Base-by-base conservation (phyloP, 2,888 invertebrate species). In the Sesia bembeciformis region DNA sequence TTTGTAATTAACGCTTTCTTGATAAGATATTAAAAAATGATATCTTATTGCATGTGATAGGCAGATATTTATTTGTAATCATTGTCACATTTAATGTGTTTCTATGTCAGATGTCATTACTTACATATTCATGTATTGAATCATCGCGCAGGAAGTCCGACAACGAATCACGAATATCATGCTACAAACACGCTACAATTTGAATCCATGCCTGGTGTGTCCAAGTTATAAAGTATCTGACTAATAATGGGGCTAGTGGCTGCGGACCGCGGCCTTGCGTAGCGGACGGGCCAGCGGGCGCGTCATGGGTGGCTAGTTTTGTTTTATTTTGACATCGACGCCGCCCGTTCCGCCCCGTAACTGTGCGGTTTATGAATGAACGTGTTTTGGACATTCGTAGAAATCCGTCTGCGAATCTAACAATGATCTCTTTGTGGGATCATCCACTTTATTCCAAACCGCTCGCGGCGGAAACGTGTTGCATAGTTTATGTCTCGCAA, bases 361-460 rank as follows among this genome's bases (percentile, higher is more conserved):
- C 66, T 70, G 60, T 68, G 74, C 66, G 69, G 70, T 74, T 67
- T 76, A 74, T 81, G 76, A 82, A 83, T 83, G 76, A 74, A 76
- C 74, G 64, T 74, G 70, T 76, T 81, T 78, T 72, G 68, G 68
- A 62, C 63, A 65, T 81, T 79, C 77, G 70, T 71, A 71, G 77
- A 82, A 82, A 72, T 69, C 62, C 56, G 60, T 61, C 60, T 61
- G 58, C 51, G 52, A 41, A 49, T 50, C 52, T 46, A 54, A 58
- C 53, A 57, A 54, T 55, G 55, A 50, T 54, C 63, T 68, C 66
- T 76, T 76, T 75, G 74, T 72, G 63, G 66, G 70, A 63, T 61
- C 64, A 74, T 71, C 71, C 62, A 59, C 62, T 63, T 66, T 63
- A 63, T 52, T 59, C 53, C 53, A 58, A 7, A 50, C 60, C 64